A percentile compares a stretch with the other conserved stretches of the same genome.
Conservation (phyloP, 2,888 invertebrate genomes). For the Sepiola atlantica region DNA sequence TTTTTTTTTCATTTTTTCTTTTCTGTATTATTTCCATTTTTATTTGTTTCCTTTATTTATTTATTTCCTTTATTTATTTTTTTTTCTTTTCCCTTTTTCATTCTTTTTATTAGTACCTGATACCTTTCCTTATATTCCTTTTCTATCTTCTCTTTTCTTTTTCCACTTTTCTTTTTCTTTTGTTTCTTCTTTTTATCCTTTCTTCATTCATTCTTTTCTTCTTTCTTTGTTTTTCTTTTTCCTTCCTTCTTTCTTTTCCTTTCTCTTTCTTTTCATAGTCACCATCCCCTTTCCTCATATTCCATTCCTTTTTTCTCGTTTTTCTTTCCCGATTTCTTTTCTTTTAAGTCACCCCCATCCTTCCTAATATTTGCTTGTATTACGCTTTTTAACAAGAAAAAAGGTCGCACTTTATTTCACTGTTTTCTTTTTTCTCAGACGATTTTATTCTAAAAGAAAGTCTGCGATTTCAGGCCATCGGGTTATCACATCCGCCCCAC, state of each 20-base stretch:
- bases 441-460: neutral
- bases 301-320: too few relatives aligned
- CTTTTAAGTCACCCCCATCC: neutral
- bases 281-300: too few relatives aligned
- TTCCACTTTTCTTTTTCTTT: neutral
- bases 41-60: too few relatives aligned
- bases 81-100: neutral
- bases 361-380: neutral
- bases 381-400: neutral
- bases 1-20: neutral
- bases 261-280: too few relatives aligned
- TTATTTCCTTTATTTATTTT: too few relatives aligned
- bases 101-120: neutral
- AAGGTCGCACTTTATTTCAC: neutral
- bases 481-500: neutral
- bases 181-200: neutral
- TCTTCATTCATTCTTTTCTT: neutral
- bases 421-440: neutral
- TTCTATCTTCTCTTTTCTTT: neutral
- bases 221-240: neutral
- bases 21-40: neutral
- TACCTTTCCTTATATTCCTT: too few relatives aligned
- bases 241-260: neutral
- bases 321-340: neutral
- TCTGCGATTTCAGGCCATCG: constrained; percentile 5